Conservation (phyloP, 2,797 vertebrate species). For the Aphelocoma californica region DNA sequence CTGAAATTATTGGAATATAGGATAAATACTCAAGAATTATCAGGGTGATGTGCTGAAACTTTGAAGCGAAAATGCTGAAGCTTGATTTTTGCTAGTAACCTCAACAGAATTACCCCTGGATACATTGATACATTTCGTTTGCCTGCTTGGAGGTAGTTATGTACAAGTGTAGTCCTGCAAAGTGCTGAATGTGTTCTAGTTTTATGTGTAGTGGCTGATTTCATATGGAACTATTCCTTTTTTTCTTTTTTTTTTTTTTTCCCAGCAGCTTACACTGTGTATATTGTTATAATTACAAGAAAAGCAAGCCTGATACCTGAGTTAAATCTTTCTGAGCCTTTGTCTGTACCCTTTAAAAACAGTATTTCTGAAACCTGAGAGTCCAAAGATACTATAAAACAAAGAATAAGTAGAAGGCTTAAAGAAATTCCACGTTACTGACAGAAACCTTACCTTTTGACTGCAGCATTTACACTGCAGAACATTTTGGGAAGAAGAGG, state of each 20-base stretch:
- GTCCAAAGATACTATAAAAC: background rate
- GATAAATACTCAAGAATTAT: background rate
- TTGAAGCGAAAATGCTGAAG: background rate
- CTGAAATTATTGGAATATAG: background rate
- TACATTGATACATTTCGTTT: background rate
- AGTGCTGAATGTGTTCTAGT: background rate
- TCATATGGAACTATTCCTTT: background rate
- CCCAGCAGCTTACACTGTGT: background rate
- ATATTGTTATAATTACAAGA: background rate
- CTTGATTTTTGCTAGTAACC: background rate
- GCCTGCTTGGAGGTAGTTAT: background rate
- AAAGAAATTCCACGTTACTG: background rate
- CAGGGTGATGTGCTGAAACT: background rate
- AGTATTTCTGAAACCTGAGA: background rate
- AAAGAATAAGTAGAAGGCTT: background rate
- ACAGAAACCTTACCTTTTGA: background rate
- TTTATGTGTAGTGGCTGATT: background rate
- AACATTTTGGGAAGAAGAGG: background rate
- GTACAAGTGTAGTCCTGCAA: background rate
- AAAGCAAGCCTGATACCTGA: background rate
- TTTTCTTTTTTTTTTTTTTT: background rate
- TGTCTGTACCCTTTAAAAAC: background rate
- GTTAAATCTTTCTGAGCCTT: background rate
- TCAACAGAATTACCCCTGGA: background rate
- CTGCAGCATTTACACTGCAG: background rate